These are phyloP conservation scores for Aspidiotus rigidus DNA, from an alignment of 2,888 invertebrate species.

Conservation along the genomic window DNA sequence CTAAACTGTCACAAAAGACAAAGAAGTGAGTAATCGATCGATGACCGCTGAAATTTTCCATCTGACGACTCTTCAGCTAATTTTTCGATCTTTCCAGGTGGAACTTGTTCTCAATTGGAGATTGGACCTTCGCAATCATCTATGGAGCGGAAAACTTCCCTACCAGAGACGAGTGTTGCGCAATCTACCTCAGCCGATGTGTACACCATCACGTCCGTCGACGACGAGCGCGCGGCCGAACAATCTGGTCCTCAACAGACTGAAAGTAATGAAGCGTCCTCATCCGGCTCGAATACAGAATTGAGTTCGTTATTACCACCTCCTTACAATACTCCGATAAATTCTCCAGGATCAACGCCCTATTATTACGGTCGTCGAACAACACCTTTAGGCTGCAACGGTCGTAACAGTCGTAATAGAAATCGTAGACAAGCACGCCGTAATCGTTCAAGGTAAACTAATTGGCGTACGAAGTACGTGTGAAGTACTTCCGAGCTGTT, in stretches of 20 bases:
- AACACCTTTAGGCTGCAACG: constrained; percentile 15
- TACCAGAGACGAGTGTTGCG: not conserved
- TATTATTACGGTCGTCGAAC: constrained; percentile 25
- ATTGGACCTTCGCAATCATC: constrained; percentile 12
- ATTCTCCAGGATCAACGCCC: constrained; percentile 25
- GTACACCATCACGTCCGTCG: constrained; percentile 6
- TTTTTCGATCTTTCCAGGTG: constrained; percentile 6
- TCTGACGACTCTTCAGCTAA: too few relatives aligned
- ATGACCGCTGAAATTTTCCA: too few relatives aligned
- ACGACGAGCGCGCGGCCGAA: constrained; percentile 11
- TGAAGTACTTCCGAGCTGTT: not conserved
- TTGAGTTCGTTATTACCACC: constrained; percentile 54
- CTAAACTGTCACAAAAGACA: constrained; percentile 12
- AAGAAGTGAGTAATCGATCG: constrained; percentile 17
- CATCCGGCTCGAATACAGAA: constrained; percentile 57
- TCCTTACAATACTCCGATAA: constrained; percentile 19
- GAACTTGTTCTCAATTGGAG: constrained; percentile 24
- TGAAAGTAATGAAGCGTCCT: constrained; percentile 39
- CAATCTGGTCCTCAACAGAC: constrained; percentile 7
- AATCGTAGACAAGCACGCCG: constrained; percentile 20
- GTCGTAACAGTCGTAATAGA: constrained; percentile 20
- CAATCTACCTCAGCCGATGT: constrained; percentile 13
- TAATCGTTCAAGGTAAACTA: constrained; percentile 4
- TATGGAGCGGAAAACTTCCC: constrained; percentile 14
- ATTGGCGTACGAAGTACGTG: not conserved